Percentiles rank a stretch among this genome's conserved stretches.
These are phyloP conservation scores for Embidobia sp. DNA, from an alignment of 2,888 invertebrate genomes.

Conservation along the genomic window DNA sequence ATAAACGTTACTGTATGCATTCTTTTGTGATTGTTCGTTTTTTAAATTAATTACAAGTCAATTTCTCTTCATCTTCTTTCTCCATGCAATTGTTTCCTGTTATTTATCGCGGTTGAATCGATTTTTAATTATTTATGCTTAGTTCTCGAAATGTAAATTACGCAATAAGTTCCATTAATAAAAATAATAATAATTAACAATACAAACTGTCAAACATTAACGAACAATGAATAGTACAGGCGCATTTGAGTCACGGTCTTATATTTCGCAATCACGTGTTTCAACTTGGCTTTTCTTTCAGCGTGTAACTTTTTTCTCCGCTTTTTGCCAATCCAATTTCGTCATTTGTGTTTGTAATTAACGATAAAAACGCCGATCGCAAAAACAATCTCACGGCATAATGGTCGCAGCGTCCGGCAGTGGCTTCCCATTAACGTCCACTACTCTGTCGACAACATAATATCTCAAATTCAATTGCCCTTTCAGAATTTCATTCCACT, in stretches of 20 bases:
- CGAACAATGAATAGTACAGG: slow-evolving; percentile 11
- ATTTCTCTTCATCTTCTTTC: too few relatives aligned
- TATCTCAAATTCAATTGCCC: not conserved
- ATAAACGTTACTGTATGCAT: too few relatives aligned
- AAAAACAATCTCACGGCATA: slow-evolving; percentile 3
- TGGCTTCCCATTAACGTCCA: too few relatives aligned
- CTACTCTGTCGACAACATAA: too few relatives aligned
- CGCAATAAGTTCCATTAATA: not conserved
- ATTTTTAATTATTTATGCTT: not conserved
- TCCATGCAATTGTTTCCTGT: too few relatives aligned
- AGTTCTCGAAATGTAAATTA: not conserved
- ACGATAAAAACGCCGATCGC: not conserved
- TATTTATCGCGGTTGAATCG: not conserved
- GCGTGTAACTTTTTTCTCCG: slow-evolving; percentile 8
- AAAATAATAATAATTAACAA: not conserved
- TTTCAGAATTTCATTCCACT: too few relatives aligned
- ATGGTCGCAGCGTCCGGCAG: too few relatives aligned
- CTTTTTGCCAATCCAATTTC: slow-evolving; percentile 5
- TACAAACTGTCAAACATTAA: slow-evolving; percentile 1
- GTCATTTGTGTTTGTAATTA: slow-evolving; percentile 15
- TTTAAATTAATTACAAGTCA: too few relatives aligned
- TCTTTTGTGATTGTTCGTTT: too few relatives aligned
- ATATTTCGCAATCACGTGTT: slow-evolving; percentile 15
- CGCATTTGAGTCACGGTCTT: slow-evolving; percentile 30
- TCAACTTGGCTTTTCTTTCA: slow-evolving; percentile 10